Percentiles rank a stretch among this genome's conserved stretches.
Conservation (phyloP, 2,888 invertebrate genomes). For the Ditula angustiorana region DNA sequence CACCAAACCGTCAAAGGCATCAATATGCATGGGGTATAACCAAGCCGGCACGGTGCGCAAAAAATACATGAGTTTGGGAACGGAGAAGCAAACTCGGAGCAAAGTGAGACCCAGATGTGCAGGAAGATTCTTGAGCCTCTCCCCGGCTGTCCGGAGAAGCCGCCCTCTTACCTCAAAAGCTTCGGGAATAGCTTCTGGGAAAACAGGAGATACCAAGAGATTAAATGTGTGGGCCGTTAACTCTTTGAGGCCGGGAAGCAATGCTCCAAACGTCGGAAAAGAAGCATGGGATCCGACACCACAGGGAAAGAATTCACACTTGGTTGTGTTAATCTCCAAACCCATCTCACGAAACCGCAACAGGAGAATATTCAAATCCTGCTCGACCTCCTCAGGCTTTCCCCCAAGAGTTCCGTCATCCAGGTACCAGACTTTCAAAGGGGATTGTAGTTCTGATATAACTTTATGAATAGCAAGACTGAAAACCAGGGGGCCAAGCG, state of each 20-base stretch:
- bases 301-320: background rate
- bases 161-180: too few relatives aligned
- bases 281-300: background rate
- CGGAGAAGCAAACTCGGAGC: too few relatives aligned
- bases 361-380: constrained; percentile 1
- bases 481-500: constrained; percentile 1
- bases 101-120: too few relatives aligned
- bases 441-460: constrained; percentile 1
- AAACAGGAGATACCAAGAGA: too few relatives aligned
- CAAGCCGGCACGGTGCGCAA: too few relatives aligned
- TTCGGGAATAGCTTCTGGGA: too few relatives aligned
- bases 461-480: background rate
- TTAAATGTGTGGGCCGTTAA: background rate
- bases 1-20: too few relatives aligned
- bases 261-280: background rate
- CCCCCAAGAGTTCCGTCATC: background rate
- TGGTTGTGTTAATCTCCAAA: background rate
- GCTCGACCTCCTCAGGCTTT: background rate
- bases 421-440: constrained; percentile 20
- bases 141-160: too few relatives aligned
- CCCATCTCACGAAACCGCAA: background rate
- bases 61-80: too few relatives aligned
- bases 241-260: background rate
- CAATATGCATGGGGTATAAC: too few relatives aligned
- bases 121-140: too few relatives aligned